Conservation (phyloP, 53 echinoderm and acorn worm genomes). For the Echinarachnius parma region DNA sequence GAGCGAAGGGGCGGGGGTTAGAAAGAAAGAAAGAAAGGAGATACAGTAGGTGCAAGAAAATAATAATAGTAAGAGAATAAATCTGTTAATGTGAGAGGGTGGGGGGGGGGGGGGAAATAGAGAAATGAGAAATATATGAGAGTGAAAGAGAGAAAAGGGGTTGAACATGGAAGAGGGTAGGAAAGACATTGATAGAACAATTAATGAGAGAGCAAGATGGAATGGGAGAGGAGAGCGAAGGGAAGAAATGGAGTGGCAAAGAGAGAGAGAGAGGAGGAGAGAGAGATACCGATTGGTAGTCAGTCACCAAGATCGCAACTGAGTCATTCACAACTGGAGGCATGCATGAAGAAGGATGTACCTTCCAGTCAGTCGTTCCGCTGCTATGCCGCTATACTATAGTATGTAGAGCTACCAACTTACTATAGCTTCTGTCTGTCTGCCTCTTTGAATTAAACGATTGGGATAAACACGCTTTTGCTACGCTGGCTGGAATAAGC, state of each 20-base stretch:
- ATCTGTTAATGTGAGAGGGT: background rate
- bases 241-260: background rate
- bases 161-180: background rate
- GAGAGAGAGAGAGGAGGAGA: constrained; percentile 1
- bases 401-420: too few relatives aligned
- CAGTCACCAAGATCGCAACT: background rate
- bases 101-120: background rate
- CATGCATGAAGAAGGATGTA: constrained; percentile 38
- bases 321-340: constrained; percentile 26
- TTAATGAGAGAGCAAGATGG: background rate
- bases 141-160: background rate
- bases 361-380: too few relatives aligned
- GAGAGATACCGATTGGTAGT: background rate
- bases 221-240: background rate
- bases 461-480: too few relatives aligned
- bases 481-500: too few relatives aligned
- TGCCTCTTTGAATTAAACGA: too few relatives aligned
- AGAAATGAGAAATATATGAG: background rate
- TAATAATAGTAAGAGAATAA: background rate
- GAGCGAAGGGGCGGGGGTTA: background rate
- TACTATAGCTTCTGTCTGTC: too few relatives aligned
- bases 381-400: too few relatives aligned
- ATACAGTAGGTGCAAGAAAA: background rate
- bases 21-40: background rate
- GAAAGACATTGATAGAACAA: background rate